Base-by-base conservation (phyloP, 2,888 invertebrate genomes). In the Melanotus villosus region DNA sequence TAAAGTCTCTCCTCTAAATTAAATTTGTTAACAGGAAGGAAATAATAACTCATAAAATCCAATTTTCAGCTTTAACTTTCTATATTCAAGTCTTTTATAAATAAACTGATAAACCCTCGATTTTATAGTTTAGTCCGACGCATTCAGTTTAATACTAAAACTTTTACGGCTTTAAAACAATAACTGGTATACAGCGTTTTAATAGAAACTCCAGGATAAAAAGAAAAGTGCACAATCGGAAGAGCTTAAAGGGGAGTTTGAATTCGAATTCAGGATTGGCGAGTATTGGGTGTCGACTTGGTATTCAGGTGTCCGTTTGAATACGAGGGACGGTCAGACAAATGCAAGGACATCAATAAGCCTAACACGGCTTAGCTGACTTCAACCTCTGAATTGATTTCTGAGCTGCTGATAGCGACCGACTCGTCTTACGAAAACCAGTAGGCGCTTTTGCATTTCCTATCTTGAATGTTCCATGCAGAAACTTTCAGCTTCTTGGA, bases 311-410 rank as follows among this genome's bases (percentile, higher is more conserved):
- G 79, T 79, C 78, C 74, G 50, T 52, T 68, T 68, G 67, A 69
- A 70, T 70, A 64, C 64, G 66, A 66, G 57, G 68, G 70, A 70
- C 58, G 67, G 58, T 68, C 69, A 72, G 78, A 80, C 79, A 80
- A 80, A 80, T 80, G 79, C 78, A 78, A 75, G 73, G 77, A 78
- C 80, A 80, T 80, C 79, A 79, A 80, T 80, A 80, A 80, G 76
- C 76, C 78, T 73, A 77, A 79, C 79, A 72, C 76, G 76, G 78
- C 77, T 79, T 77, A 76, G 67, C 73, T 62, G 73, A 71, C 70
- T 67, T 71, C 70, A 63, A 67, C 65, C 73, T 66, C 67, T 68
- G 78, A 80, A 80, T 80, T 79, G 80, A 79, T 80, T 79, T 71
- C 68, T 63, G 62, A 65, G 69, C 69, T 52, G 64, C 63, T 26